Base-by-base conservation (phyloP, 2,113 vertebrate genomes). In the Barnardius zonarius region DNA sequence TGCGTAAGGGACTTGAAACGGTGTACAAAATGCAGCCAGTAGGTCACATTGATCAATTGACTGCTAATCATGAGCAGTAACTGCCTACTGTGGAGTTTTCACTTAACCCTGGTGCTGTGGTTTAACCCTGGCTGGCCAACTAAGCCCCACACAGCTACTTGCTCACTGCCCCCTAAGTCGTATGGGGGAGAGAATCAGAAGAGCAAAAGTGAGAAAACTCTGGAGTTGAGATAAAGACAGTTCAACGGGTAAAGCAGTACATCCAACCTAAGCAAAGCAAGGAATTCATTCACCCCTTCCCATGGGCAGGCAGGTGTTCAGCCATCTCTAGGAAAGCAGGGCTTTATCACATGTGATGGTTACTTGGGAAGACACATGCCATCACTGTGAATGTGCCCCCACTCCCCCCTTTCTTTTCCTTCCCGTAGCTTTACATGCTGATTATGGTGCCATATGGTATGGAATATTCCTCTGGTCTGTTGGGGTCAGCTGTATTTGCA, bases 1-100 rank as follows among this genome's bases (percentile, higher is more conserved):
- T 78, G 44, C 10, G 1, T 44, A 25, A 66, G 31, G 54, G 24
- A 23, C 37, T 48, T 31, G 24, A 59, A 13, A 14, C 2, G 4
- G 17, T 14, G 8, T 59, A 54, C 2, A 0, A 73, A 49, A 37
- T 62, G 52, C 25, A 30, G 17, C 15, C 28, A 46, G 37, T 57
- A 54, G 28, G 15, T 92, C 44, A 25, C 8, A 15, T 44, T 62
- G 67, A 62, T 80, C 35, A 79, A 41, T 9, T 62, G 61, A 13
- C 24, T 48, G n/a, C 18, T 86, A 20, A 43, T 81, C 41, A 52
- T 0, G 0, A 74, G n/a, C 1, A 0, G 25, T 81, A 37, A 70
- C 57, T 91, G 41, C 54, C 44, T 63, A 3, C 27, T 30, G 24
- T 72, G 52, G 30, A 52, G 83, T 79, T 85, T 70, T 87, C 48